Evolutionary conservation across 1,140 invertebrate species (phyloP).

Genomic region (Teleogryllus occipitalis): DNA sequence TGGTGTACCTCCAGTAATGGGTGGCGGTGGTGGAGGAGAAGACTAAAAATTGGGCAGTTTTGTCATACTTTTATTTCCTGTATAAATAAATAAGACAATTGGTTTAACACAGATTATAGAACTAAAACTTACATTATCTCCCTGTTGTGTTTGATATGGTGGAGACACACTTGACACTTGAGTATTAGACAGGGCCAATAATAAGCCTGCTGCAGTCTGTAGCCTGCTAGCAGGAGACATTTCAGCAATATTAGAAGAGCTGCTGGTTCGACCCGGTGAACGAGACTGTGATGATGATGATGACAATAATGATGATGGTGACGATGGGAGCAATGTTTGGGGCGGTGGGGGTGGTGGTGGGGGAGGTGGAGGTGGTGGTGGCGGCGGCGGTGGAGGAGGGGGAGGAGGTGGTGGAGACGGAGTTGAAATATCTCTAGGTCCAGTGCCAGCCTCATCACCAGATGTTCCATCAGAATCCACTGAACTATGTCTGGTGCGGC

Average conservation of each 20-base stretch:
- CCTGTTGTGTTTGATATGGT: not conserved
- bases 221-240: constrained; percentile 8
- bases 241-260: not conserved
- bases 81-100: too few species aligned
- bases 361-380: constrained; percentile 32
- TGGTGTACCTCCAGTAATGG: constrained; percentile 1
- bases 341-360: constrained; percentile 9
- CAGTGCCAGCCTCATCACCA: constrained; percentile 49
- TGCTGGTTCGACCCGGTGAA: constrained; percentile 23
- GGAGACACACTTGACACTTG: not conserved
- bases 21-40: not conserved
- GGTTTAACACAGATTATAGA: not conserved
- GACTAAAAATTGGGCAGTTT: not conserved
- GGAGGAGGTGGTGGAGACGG: constrained; percentile 18
- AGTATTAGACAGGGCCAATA: constrained; percentile 47
- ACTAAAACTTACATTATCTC: not conserved
- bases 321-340: not conserved
- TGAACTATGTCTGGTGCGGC: constrained; percentile 57
- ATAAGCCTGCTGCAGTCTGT: constrained; percentile 44
- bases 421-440: not conserved
- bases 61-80: too few species aligned
- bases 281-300: constrained; percentile 16
- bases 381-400: constrained; percentile 30
- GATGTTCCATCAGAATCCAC: constrained; percentile 66
- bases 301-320: not conserved